Evolutionary conservation across 2,113 vertebrate species (phyloP).

Genomic region (Burhinus bistriatus): DNA sequence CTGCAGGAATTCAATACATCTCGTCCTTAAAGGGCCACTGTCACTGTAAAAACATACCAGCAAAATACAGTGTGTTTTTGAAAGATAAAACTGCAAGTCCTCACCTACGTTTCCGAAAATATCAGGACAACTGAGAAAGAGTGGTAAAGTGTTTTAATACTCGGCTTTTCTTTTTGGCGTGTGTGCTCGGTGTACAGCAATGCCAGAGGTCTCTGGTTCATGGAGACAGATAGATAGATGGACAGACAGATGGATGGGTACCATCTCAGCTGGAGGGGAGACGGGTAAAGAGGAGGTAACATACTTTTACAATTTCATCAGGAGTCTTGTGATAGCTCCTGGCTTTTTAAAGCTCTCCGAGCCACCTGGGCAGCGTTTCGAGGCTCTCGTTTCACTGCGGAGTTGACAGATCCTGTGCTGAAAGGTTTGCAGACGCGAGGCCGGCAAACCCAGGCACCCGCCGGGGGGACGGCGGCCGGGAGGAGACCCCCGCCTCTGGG

Average conservation of each 20-base stretch:
- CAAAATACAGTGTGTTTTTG: fast-evolving
- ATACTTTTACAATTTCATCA: not conserved
- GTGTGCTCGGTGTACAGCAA: not conserved
- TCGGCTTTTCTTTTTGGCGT: fast-evolving
- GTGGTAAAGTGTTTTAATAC: not conserved
- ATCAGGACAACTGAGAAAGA: not conserved
- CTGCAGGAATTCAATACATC: not conserved
- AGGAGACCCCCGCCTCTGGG: not conserved
- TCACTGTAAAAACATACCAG: not conserved
- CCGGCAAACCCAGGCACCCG: no score
- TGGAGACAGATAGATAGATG: not conserved
- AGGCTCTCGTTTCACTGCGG: not conserved
- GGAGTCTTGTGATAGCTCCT: not conserved
- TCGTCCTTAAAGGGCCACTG: not conserved
- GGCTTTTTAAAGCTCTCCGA: not conserved
- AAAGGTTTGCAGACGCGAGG: not conserved
- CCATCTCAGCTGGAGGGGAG: not conserved
- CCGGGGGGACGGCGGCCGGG: not conserved
- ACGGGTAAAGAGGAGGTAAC: not conserved
- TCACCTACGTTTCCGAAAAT: fast-evolving
- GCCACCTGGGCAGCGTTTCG: fast-evolving
- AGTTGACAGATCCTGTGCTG: no score
- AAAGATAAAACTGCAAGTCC: not conserved
- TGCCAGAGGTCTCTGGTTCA: not conserved
- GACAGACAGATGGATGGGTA: not conserved